Base-by-base conservation (phyloP, 2,888 invertebrate genomes). In the Stenolophus ochropezus region DNA sequence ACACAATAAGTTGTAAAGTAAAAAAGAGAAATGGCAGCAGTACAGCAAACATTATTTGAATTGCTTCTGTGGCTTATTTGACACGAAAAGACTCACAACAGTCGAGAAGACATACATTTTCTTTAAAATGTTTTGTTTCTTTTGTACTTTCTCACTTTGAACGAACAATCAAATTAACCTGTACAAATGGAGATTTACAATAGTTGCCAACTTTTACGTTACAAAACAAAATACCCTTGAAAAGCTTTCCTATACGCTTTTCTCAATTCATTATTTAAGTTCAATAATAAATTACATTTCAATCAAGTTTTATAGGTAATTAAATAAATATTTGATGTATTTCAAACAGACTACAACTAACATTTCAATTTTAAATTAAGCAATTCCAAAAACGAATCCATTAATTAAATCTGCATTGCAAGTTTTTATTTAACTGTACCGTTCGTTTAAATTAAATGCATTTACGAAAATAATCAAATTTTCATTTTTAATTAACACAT, bases 71-170 rank as follows among this genome's bases (percentile, higher is more conserved):
- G 61, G 61, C 25, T 61, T 61, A 61, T 23, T 61, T 61, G 61
- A 61, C 61, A 25, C 21, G 25, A 14, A 21, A 23, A 61, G 23
- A 14, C 61, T 61, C n/a, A 56, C 25, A 58, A 61, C n/a, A 23
- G 61, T 61, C 25, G 61, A 25, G 23, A 61, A 61, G 4, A 61
- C 25, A 61, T 61, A 61, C 14, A 61, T 61, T 61, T 61, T 23
- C 61, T 61, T 61, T 61, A 61, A 61, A 61, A 61, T 25, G 61
- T 61, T 61, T 61, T 61, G 21, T 11, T 61, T 61, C 23, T n/a
- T 61, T 61, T 61, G 11, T 11, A 21, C 61, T 61, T 58, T 61
- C 61, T 25, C 61, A 61, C 61, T 61, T 23, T 23, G 25, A 0
- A 25, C 23, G 61, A 61, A 25, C 23, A 61, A 61, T 61, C 21